phyloP scores from a whole-genome alignment of 2,797 vertebrate genomes.

The Brachymystax lenok region DNA sequence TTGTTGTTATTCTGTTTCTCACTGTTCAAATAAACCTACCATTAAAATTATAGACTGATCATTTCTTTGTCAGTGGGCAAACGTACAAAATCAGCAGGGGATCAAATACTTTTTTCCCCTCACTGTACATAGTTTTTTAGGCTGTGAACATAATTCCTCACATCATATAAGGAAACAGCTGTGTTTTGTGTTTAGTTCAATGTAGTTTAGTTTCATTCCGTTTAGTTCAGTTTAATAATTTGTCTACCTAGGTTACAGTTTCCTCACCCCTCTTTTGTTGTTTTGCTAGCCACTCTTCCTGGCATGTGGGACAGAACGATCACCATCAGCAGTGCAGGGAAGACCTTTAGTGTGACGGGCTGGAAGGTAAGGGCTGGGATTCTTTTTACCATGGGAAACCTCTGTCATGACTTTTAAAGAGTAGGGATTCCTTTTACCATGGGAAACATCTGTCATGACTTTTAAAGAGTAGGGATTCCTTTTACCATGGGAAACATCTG shows the following conservation, averaged over 20 bases:
- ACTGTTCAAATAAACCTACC: too few relatives aligned
- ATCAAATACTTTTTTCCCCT: too few relatives aligned
- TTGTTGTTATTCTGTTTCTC: too few relatives aligned
- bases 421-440: too few relatives aligned
- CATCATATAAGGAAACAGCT: not conserved
- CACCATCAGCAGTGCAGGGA: conserved; percentile 92
- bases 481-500: too few relatives aligned
- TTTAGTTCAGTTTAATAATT: not conserved
- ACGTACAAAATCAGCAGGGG: too few relatives aligned
- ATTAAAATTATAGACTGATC: too few relatives aligned
- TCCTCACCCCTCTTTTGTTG: not conserved
- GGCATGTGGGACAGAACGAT: conserved; percentile 98
- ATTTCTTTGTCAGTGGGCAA: too few relatives aligned
- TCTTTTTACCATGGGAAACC: not conserved
- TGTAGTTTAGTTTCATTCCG: not conserved
- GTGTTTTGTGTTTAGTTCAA: not conserved
- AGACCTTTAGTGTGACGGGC: conserved; percentile 93
- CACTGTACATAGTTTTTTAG: too few relatives aligned
- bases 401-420: too few relatives aligned
- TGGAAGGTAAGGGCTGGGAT: conserved; percentile 85
- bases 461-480: too few relatives aligned
- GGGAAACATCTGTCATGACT: too few relatives aligned
- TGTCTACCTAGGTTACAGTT: conserved; percentile 13
- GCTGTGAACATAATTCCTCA: not conserved
- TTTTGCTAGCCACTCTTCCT: conserved; percentile 83